phyloP scores from a whole-genome alignment of 2,888 invertebrate species.

The Lasioglossum leucozonium region DNA sequence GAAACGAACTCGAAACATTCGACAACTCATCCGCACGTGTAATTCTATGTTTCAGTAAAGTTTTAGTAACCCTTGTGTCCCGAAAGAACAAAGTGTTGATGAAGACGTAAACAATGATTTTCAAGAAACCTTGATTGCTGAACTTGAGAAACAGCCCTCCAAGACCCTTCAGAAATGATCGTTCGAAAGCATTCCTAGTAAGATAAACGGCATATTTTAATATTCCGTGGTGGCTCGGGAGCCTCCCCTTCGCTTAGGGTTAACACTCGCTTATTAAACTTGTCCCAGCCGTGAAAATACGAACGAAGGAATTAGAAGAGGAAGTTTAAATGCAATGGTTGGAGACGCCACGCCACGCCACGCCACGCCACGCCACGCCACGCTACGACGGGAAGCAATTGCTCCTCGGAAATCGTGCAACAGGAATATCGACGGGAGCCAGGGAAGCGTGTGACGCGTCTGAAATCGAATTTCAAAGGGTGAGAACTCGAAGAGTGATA shows the following conservation, averaged over 20 bases:
- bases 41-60: too few relatives aligned
- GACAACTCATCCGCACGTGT: too few relatives aligned
- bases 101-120: too few relatives aligned
- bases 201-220: neutral
- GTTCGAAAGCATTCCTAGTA: neutral
- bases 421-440: neutral
- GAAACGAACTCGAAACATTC: too few relatives aligned
- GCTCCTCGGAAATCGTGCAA: neutral
- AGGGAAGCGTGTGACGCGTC: neutral
- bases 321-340: neutral
- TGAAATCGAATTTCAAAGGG: constrained; percentile 33
- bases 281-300: neutral
- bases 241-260: constrained; percentile 1
- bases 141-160: neutral
- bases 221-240: neutral
- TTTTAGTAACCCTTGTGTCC: too few relatives aligned
- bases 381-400: neutral
- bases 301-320: neutral
- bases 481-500: neutral
- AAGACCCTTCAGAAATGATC: neutral
- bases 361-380: neutral
- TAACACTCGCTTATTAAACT: neutral
- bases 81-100: too few relatives aligned
- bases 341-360: neutral
- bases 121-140: neutral